phyloP scores from a whole-genome alignment of 2,888 invertebrate genomes.

The Polia nebulosa region DNA sequence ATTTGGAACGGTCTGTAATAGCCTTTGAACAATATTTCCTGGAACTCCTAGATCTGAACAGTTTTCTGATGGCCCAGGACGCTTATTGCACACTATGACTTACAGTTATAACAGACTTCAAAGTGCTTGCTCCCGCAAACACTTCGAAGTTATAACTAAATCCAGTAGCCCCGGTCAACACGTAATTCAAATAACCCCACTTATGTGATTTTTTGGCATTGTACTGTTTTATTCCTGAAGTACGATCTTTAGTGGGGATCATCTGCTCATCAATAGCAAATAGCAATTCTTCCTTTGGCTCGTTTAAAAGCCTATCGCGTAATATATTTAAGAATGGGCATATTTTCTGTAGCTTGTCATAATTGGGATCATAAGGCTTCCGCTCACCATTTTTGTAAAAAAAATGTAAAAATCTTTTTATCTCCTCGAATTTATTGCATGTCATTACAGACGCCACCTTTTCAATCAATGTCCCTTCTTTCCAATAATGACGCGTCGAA shows the following conservation, averaged over 20 bases:
- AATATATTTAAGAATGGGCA: conserved; percentile 3
- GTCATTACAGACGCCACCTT: conserved; percentile 15
- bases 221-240: background rate
- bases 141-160: conserved; percentile 10
- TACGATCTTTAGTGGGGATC: conserved; percentile 9
- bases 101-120: background rate
- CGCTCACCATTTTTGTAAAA: conserved; percentile 4
- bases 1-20: conserved; percentile 5
- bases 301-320: conserved; percentile 9
- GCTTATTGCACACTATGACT: background rate
- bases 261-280: conserved; percentile 12
- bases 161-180: background rate
- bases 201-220: conserved; percentile 15
- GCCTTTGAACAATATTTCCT: background rate
- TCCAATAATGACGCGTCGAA: conserved; percentile 4
- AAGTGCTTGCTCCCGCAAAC: too few species aligned
- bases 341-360: conserved; percentile 9
- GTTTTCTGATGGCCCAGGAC: background rate
- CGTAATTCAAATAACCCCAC: conserved; percentile 9
- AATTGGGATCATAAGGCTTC: background rate
- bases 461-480: background rate
- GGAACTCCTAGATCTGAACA: background rate
- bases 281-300: background rate
- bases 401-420: conserved; percentile 4
- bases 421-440: conserved; percentile 5